A percentile compares a stretch with the other conserved stretches of the same genome.
These are phyloP conservation scores for Trogon surrucura DNA, from an alignment of 2,113 vertebrate genomes.

Conservation along the genomic window DNA sequence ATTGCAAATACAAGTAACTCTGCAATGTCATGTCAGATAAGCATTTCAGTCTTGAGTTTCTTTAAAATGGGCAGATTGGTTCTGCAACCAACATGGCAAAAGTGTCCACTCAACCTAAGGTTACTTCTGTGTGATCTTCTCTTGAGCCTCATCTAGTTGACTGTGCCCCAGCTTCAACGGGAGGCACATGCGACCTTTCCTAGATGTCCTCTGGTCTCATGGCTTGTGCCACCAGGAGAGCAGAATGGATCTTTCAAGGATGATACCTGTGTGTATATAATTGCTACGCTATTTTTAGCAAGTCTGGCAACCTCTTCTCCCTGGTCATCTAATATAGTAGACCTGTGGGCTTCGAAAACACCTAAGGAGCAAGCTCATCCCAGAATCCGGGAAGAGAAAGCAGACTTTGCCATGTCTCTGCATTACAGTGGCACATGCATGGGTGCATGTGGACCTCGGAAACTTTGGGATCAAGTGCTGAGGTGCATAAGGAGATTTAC, in stretches of 20 bases:
- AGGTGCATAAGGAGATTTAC: neutral
- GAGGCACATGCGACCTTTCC: neutral
- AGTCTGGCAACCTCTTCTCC: neutral
- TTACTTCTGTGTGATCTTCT: neutral
- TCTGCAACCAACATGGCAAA: neutral
- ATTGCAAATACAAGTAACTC: neutral
- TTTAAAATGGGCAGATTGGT: neutral
- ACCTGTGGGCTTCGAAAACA: neutral
- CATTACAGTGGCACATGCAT: neutral
- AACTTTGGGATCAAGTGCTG: neutral
- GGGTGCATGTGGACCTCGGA: neutral
- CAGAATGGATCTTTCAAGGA: neutral
- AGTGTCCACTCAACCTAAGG: neutral
- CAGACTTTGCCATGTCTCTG: neutral
- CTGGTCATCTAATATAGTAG: neutral
- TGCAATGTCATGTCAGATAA: neutral
- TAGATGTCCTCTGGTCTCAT: neutral
- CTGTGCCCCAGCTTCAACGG: neutral
- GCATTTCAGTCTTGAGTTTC: neutral
- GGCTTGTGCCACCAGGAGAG: neutral
- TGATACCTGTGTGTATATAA: neutral
- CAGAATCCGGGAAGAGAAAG: neutral
- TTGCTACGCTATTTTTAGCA: neutral
- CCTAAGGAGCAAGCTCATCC: neutral
- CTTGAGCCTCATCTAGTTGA: neutral